phyloP scores from a whole-genome alignment of 2,797 vertebrate species.

The Masticophis lateralis region DNA sequence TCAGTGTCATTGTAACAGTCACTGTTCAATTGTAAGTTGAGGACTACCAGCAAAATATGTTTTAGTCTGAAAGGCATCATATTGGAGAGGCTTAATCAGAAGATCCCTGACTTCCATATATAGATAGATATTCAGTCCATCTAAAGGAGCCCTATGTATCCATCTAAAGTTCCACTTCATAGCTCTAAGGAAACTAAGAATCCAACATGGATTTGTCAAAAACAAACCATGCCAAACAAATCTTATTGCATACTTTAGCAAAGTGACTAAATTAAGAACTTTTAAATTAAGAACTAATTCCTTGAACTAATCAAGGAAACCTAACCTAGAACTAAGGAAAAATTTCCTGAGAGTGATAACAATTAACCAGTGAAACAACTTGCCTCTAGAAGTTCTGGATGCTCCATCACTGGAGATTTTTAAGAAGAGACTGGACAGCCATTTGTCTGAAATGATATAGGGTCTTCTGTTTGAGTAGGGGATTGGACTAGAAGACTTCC shows the following conservation, averaged over 20 bases:
- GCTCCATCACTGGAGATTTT: too few species aligned
- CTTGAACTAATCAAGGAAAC: too few species aligned
- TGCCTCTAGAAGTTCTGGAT: too few species aligned
- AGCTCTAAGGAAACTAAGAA: background rate
- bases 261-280: background rate
- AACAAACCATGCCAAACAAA: background rate
- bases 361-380: too few species aligned
- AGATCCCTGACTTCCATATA: background rate
- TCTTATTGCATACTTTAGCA: background rate
- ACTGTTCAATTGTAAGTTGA: background rate
- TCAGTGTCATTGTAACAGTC: background rate
- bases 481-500: too few species aligned
- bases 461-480: too few species aligned
- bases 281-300: too few species aligned
- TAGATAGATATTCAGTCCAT: background rate
- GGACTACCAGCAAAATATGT: background rate
- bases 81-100: background rate
- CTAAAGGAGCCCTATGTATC: too few species aligned
- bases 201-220: background rate
- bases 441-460: too few species aligned
- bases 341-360: too few species aligned
- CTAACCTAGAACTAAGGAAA: too few species aligned
- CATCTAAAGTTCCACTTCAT: background rate
- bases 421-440: too few species aligned
- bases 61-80: background rate